Base-by-base conservation (phyloP, 2,888 invertebrate species). In the Hydriomena furcata region DNA sequence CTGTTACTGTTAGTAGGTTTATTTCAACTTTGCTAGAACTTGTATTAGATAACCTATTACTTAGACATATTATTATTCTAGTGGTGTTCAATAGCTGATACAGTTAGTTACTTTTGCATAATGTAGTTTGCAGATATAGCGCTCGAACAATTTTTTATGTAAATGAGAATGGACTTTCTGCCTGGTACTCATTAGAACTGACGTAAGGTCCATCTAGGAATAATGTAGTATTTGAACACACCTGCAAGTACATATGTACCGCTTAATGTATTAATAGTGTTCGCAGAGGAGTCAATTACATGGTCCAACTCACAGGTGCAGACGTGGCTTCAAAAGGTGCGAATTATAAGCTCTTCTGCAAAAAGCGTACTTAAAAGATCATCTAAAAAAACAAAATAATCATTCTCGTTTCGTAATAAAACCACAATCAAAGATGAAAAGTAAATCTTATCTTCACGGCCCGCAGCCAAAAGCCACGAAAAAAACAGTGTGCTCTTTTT, bases 1-100 rank as follows among this genome's bases (percentile, higher is more conserved):
- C 83, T 70, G 80, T 79, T 82, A 77, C 61, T 54, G 58, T 52
- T 52, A 43, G 48, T 47, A 57, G 52, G 60, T 63, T 21, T n/a
- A 61, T 60, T 68, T 35, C 51, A 57, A 49, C 51, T 64, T 55
- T 47, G 51, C 60, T 58, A 50, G 49, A 60, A 62, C 62, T 55
- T 24, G 48, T 32, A 32, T 21, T 11, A 13, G 41, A 38, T 50
- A 34, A 55, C 27, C 20, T 43, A n/a, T 37, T 45, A 20, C 31
- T 13, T 27, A 40, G 24, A 13, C 7, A 11, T 44, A 41, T 44
- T 38, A 53, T 53, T 51, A 52, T 58, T 48, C 46, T 23, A 46
- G 36, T 46, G 38, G 41, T 43, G 42, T 32, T 27, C 8, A 13
- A 36, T 24, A 12, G 21, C 10, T 21, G 3, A 6, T 34, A 37